phyloP scores from a whole-genome alignment of 2,888 invertebrate genomes.

The Drosophila lutescens region DNA sequence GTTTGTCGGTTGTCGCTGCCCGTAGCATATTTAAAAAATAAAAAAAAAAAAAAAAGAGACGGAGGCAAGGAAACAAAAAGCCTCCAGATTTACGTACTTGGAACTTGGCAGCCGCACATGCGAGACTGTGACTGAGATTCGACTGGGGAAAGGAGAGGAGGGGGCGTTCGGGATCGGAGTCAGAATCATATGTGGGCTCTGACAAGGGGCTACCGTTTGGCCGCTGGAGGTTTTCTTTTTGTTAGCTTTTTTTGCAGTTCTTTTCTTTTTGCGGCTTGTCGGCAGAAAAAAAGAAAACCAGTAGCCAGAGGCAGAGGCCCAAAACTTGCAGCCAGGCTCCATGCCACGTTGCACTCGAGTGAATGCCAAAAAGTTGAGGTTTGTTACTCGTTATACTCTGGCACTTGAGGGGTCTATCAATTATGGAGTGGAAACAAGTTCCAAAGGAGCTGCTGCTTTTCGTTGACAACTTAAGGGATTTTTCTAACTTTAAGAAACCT shows the following conservation, averaged over 20 bases:
- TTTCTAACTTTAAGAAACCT: neutral
- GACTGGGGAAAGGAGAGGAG: neutral
- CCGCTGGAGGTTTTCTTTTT: constrained; percentile 44
- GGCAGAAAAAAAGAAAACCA: constrained; percentile 53
- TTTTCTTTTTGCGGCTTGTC: constrained; percentile 54
- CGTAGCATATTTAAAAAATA: constrained; percentile 64
- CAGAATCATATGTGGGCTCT: constrained; percentile 52
- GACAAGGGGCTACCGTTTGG: constrained; percentile 72
- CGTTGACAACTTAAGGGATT: neutral
- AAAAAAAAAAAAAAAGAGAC: constrained; percentile 1
- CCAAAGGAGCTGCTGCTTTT: neutral
- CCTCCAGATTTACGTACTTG: constrained; percentile 73
- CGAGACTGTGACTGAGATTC: constrained; percentile 49
- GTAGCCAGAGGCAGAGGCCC: constrained; percentile 65
- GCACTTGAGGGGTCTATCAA: constrained; percentile 35
- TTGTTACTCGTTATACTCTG: constrained; percentile 52
- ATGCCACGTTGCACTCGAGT: constrained; percentile 74
- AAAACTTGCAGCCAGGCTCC: constrained; percentile 46
- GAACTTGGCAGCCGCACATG: constrained; percentile 53
- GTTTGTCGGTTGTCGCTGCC: constrained; percentile 57
- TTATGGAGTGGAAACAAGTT: constrained; percentile 13
- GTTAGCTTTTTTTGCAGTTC: constrained; percentile 16
- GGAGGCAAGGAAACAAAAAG: constrained; percentile 47
- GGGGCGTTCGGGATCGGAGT: constrained; percentile 3
- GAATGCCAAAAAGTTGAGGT: constrained; percentile 53